Base-by-base conservation (phyloP, 1,140 invertebrate species). In the Streblospio benedicti region DNA sequence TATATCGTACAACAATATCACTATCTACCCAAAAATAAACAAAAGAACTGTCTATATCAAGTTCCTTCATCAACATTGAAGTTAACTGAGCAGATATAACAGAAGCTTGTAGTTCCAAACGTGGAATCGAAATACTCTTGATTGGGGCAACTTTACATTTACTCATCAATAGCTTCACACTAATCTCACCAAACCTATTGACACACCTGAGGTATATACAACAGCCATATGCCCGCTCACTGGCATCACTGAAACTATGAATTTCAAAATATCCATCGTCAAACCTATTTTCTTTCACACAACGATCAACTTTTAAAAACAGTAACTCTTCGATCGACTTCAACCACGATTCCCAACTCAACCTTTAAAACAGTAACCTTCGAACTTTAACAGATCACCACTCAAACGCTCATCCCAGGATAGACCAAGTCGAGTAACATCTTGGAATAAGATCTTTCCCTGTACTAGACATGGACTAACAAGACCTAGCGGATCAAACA, bases 401-500 rank as follows among this genome's bases (percentile, higher is more conserved):
- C 2, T 27, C 33, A 56, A 23, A 5, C 23, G 53, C 9, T 56
- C 30, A 43, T 56, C 53, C 53, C 53, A 56, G n/a, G 23, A 6
- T 43, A 30, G 16, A 38, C 20, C 20, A 6, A 4, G 12, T 16
- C 32, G 25, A 38, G 9, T 41, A 16, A 43, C 27, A 1, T 43
- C 18, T 2, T 56, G 53, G 33, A 56, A 38, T 23, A 38, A 38
- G 31, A 67, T 65, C 38, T 68, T 69, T 28, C 62, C 68, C 2
- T 14, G 53, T 5, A 67, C 47, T 12, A 62, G 53, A 41, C 64
- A 60, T 5, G 64, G 65, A 3, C 61, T 60, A 9, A 69, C 16
- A 20, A 69, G 60, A 41, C 63, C 63, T 12, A 68, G 31, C 0
- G 68, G 69, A 27, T 71, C 69, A 60, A 59, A 69, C 18, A 68